Evolutionary conservation across 2,888 invertebrate species (phyloP), one percentile per base, ranked within the genome.

Genomic region (Tinea pellionella): DNA sequence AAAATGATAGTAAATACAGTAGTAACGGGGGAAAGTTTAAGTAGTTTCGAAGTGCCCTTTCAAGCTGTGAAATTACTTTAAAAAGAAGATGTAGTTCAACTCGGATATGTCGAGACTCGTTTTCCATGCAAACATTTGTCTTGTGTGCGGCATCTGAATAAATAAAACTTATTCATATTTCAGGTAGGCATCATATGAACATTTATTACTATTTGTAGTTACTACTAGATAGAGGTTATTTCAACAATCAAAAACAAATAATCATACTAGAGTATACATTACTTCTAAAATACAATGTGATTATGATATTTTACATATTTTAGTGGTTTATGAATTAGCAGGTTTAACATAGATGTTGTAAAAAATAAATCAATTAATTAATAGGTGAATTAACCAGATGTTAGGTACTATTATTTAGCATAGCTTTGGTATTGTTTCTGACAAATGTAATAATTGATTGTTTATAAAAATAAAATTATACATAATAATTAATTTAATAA

Each of bases 101-200:
- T 47, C 47, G 47, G 47, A 47, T 47, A 47, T 47, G 47, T 47
- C 47, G 47, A 47, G 47, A 47, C 47, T 47, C n/a, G 24, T 9
- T 37, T n/a, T 2, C 15, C 13, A 47, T n/a, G 15, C 16, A 47
- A 47, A 47, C 47, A 47, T 47, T 47, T 47, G 47, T 37, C 47
- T 29, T 24, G 55, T 55, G 12, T 55, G 55, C 24, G 55, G 55
- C 8, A 6, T 24, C 55, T 55, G 55, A 24, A 55, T 55, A 55
- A 55, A 55, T 55, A 55, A 55, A 19, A n/a, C 19, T 24, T 47
- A 7, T n/a, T 19, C 18, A 55, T 55, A 55, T 18, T 55, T 55
- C 47, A 47, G 47, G 47, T 47, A 47, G 15, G 9, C 8, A 2
- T 47, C 13, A 37, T 37, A 37, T 37, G 37, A n/a, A 37, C 37